Base-by-base conservation (phyloP, 1,140 invertebrate genomes). In the Mizuhopecten yessoensis region DNA sequence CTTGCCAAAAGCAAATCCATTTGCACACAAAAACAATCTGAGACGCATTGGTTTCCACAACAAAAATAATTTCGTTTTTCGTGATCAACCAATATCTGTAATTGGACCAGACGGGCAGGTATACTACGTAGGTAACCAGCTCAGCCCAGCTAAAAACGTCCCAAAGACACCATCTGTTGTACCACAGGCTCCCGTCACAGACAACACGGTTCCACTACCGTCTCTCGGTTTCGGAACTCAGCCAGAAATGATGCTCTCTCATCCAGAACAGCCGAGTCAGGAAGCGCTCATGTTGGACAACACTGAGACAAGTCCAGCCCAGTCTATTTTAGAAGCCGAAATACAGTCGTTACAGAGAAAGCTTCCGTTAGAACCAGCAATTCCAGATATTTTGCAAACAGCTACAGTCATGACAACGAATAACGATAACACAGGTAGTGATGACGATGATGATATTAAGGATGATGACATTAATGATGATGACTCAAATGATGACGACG, bases 401-500 rank as follows among this genome's bases (percentile, higher is more conserved):
- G 57, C n/a, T 3, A 5, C 23, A 36, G 34, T 33, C n/a, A 5
- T 87, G 42, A 45, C 87, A 88, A 11, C 29, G 45, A 57, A 42
- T 75, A 33, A 42, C 42, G 20, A 39, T 39, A 87, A 34, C 87
- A 86, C 89, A 89, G 86, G n/a, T n/a, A n/a, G n/a, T n/a, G n/a
- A 86, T 87, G 86, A 88, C 87, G 34, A 88, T 39, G 88, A 42
- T 20, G 87, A 49, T 23, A 88, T 49, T 86, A 88, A 90, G 20
- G 87, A 86, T 87, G 89, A 91, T 34, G 88, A 91, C 34, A 87
- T 90, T 86, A 33, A 88, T 49, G 34, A 90, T 90, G 90, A 88
- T 29, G 88, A 90, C 34, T 39, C 34, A 9, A 23, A 90, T 86
- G 34, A 39, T 39, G 36, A 39, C 33, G 34, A 33, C 13, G 49